Percentiles rank a stretch among this genome's conserved stretches.
These are phyloP conservation scores for Danaus plexippus DNA, from an alignment of 1,140 invertebrate species.

Conservation along the genomic window DNA sequence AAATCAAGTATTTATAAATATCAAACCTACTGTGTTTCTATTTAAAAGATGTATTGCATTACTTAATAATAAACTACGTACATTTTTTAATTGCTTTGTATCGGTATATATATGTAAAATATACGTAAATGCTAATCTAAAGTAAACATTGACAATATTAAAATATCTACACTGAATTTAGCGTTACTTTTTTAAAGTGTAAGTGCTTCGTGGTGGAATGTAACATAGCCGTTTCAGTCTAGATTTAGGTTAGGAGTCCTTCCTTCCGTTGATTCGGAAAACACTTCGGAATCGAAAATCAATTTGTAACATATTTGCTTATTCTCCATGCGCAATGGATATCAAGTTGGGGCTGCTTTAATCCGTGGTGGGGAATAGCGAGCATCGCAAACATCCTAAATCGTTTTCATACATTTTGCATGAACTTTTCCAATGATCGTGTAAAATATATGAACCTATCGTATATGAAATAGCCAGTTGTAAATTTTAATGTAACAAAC, in stretches of 20 bases:
- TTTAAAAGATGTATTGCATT: too few relatives aligned
- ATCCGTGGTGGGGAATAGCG: conserved; percentile 1
- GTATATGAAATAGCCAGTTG: too few relatives aligned
- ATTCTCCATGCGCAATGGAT: conserved; percentile 11
- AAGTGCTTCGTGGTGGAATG: conserved; percentile 52
- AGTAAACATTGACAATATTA: conserved; percentile 68
- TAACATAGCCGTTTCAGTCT: conserved; percentile 46
- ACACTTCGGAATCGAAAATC: conserved; percentile 21
- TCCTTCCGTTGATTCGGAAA: conserved; percentile 34
- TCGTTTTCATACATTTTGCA: too few relatives aligned
- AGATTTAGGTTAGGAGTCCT: conserved; percentile 35
- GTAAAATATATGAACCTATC: too few relatives aligned
- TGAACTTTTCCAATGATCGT: too few relatives aligned
- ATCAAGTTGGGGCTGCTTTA: conserved; percentile 5
- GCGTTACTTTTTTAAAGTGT: conserved; percentile 55
- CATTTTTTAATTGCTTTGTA: conserved; percentile 16
- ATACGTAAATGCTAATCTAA: conserved; percentile 61
- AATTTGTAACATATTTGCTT: conserved; percentile 29
- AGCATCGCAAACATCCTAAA: too few relatives aligned
- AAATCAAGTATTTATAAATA: too few relatives aligned
- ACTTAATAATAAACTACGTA: too few relatives aligned
- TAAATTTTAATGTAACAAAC: too few relatives aligned
- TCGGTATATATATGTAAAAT: conserved; percentile 54
- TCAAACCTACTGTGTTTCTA: too few relatives aligned
- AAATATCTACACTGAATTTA: conserved; percentile 59